Evolutionary conservation across 1,140 invertebrate species (phyloP).

Genomic region (Brachionus plicatilis): DNA sequence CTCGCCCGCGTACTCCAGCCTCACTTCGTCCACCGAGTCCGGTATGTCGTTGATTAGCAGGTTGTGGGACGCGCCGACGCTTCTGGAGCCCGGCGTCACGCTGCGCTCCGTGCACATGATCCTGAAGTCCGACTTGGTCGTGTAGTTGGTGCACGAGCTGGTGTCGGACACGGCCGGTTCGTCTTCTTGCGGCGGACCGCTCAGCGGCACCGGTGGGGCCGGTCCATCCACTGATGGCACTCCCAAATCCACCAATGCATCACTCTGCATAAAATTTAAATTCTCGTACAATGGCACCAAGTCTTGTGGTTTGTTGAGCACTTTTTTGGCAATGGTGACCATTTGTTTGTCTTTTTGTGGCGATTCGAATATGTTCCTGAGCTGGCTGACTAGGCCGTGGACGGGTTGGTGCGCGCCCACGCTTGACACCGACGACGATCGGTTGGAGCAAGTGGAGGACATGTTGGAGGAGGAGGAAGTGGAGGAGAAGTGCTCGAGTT

Average conservation of each 20-base stretch:
- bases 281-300: neutral
- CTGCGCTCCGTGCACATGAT: neutral
- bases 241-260: neutral
- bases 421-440: neutral
- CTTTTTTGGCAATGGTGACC: neutral
- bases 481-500: neutral
- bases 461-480: neutral
- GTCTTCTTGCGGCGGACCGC: neutral
- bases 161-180: neutral
- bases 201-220: neutral
- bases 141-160: neutral
- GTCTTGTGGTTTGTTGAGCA: neutral
- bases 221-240: neutral
- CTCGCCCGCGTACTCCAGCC: constrained; percentile 1
- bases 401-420: neutral
- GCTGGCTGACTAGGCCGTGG: neutral
- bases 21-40: constrained; percentile 18
- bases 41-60: constrained; percentile 14
- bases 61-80: neutral
- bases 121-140: neutral
- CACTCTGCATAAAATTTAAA: neutral
- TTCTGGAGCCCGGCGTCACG: neutral
- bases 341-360: neutral
- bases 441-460: neutral
- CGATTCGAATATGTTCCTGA: constrained; percentile 36